phyloP scores from a whole-genome alignment of 2,797 vertebrate genomes.

The Sarcophilus harrisii region DNA sequence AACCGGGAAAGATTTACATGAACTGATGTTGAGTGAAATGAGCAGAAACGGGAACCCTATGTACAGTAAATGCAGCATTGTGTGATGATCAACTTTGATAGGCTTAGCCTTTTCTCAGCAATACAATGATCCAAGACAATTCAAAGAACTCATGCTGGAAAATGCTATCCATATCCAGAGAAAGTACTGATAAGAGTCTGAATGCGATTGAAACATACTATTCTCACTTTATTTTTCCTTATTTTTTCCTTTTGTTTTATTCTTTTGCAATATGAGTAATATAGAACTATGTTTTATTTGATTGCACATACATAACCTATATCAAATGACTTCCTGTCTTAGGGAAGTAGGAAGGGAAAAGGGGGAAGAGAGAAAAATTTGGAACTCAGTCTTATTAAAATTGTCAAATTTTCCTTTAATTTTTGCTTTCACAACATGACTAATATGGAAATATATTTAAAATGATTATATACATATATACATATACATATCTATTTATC shows the following conservation, averaged over 20 bases:
- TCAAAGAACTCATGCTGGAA: not conserved
- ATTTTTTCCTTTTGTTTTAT: not conserved
- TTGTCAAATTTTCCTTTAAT: too few species aligned
- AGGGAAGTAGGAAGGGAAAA: not conserved
- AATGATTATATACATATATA: too few species aligned
- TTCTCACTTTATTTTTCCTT: not conserved
- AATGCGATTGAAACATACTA: not conserved
- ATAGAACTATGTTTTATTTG: not conserved
- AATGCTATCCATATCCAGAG: not conserved
- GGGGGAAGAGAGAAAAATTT: not conserved
- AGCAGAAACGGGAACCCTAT: not conserved
- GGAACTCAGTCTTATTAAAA: not conserved
- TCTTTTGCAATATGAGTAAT: not conserved
- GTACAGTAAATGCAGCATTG: not conserved
- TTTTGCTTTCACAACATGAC: too few species aligned
- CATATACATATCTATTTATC: too few species aligned
- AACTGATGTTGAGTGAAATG: not conserved
- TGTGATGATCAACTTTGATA: not conserved
- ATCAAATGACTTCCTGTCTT: not conserved
- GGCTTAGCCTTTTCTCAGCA: not conserved
- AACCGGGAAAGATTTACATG: not conserved
- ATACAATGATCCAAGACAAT: not conserved
- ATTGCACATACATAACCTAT: not conserved
- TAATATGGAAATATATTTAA: too few species aligned
- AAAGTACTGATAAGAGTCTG: not conserved